Percentiles rank a stretch among this genome's conserved stretches.
Conservation (phyloP, 1,140 invertebrate genomes). For the Chelonus insularis region DNA sequence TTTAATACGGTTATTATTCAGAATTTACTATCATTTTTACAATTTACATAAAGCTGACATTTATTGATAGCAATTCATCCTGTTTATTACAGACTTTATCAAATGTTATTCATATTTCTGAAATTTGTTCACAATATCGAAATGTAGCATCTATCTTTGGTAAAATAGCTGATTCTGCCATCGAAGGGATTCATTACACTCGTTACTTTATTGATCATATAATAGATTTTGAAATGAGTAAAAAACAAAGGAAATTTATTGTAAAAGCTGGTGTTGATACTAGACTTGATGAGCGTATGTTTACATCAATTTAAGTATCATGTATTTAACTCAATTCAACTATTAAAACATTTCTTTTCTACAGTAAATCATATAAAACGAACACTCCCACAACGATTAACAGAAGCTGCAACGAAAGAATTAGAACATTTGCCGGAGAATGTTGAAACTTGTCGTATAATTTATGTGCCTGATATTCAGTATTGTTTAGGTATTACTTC, state of each 20-base stretch:
- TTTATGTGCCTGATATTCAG: conserved; percentile 81
- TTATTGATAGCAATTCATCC: too few species aligned
- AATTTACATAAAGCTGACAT: too few species aligned
- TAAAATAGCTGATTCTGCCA: conserved; percentile 61
- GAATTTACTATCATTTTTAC: too few species aligned
- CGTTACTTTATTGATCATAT: conserved; percentile 60
- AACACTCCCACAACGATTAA: conserved; percentile 64
- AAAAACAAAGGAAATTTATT: conserved; percentile 65
- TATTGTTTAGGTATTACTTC: conserved; percentile 73
- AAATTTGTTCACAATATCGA: conserved; percentile 62
- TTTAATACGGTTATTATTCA: conserved; percentile 62
- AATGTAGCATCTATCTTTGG: conserved; percentile 60
- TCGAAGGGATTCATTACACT: conserved; percentile 65
- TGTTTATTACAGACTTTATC: conserved; percentile 65
- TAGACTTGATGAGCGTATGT: conserved; percentile 69
- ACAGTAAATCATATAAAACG: conserved; percentile 37
- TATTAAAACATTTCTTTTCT: not conserved
- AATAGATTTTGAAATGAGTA: conserved; percentile 72
- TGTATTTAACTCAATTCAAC: conserved; percentile 17
- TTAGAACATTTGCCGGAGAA: conserved; percentile 67
- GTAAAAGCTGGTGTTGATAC: conserved; percentile 70
- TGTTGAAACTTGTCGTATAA: conserved; percentile 72
- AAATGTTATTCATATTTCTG: conserved; percentile 67
- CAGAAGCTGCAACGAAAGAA: conserved; percentile 70
- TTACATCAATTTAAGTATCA: conserved; percentile 9